These are phyloP conservation scores for Ammospiza caudacuta DNA, from an alignment of 2,113 vertebrate species.

Conservation along the genomic window DNA sequence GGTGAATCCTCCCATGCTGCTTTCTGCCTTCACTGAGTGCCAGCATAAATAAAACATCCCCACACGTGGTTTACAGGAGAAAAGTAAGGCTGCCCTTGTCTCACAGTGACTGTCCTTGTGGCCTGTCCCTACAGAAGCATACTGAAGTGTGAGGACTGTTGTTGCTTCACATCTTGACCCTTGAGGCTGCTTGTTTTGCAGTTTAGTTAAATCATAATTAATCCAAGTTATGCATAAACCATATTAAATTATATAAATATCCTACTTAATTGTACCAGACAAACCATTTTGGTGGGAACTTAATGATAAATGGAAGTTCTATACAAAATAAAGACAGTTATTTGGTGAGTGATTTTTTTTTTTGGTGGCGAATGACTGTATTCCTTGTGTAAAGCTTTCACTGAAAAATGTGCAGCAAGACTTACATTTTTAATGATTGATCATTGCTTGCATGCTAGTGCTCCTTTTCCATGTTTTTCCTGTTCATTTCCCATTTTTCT, in stretches of 20 bases:
- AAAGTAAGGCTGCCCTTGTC: neutral
- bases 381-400: neutral
- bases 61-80: neutral
- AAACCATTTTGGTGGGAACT: neutral
- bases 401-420: neutral
- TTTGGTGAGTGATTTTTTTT: neutral
- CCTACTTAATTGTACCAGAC: neutral
- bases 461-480: neutral
- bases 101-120: neutral
- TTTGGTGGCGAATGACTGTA: neutral
- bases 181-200: neutral
- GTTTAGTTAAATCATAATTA: neutral
- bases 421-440: neutral
- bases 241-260: neutral
- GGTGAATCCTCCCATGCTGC: neutral
- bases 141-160: rapidly evolving
- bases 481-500: neutral
- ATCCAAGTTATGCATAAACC: neutral
- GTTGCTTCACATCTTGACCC: neutral
- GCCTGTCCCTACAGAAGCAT: neutral
- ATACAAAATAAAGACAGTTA: neutral
- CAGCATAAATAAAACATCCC: neutral
- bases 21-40: neutral
- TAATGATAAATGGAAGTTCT: neutral
- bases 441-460: neutral